Evolutionary conservation across 2,888 invertebrate species (phyloP), one percentile per base, ranked within the genome.

Genomic region (Laspeyria flexula): DNA sequence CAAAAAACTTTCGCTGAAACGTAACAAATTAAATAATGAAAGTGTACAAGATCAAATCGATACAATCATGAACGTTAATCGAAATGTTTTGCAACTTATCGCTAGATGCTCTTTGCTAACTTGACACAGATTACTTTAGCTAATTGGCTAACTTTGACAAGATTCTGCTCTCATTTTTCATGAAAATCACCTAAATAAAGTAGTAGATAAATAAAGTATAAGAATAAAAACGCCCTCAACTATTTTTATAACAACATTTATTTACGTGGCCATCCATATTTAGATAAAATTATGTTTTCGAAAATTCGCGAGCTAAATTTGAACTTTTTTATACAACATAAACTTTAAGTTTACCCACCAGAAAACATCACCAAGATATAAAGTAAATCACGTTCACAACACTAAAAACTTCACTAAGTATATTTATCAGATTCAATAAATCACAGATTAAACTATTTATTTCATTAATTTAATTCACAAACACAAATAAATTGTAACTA

Each of bases 401-500:
- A 46, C 51, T 38, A 35, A 43, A 34, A 39, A 50, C 55, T 39
- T 39, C 50, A 35, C 23, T 23, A 16, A 6, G 10, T 9, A 4
- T 9, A 25, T 39, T n/a, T 10, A 31, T 12, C 15, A 39, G 3
- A 3, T 16, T 38, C 34, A 2, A 35, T 29, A 21, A 9, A 41
- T 13, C 39, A 47, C 37, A 21, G 35, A 35, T 11, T 41, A 3
- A 12, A 37, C 13, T 4, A 18, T 29, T n/a, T 16, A 42, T 33
- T 34, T 3, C 5, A 38, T 25, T 25, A 0, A 46, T 39, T 33
- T 15, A 27, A 41, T 18, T 41, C 34, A 30, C 41, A 41, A 41
- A 35, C 29, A 41, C 41, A 15, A 16, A 29, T 34, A 29, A 43
- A 6, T 35, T 33, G n/a, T 11, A 18, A 38, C 23, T 38, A 51